phyloP scores from a whole-genome alignment of 64 coral and sea anemone genomes.

The Pocillopora damicornis region DNA sequence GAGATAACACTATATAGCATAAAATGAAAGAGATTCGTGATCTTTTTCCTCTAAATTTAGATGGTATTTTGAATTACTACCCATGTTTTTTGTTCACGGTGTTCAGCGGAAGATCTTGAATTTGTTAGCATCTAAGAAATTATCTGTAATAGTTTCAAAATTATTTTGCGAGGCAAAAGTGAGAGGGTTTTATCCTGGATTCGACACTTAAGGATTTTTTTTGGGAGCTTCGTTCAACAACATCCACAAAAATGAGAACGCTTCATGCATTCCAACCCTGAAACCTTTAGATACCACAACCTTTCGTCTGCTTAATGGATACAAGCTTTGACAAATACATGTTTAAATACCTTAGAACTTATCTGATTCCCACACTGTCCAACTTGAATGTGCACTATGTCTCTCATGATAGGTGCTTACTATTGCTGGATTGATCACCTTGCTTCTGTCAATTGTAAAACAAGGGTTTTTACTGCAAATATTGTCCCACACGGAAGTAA shows the following conservation, averaged over 20 bases:
- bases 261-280: background rate
- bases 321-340: background rate
- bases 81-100: no score
- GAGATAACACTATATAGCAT: background rate
- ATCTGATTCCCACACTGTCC: constrained; percentile 93
- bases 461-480: background rate
- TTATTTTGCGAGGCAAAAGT: no score
- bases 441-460: background rate
- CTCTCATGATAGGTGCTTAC: constrained; percentile 48
- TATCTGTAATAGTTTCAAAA: no score
- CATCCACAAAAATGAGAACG: background rate
- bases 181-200: no score
- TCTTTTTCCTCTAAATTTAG: no score
- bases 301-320: background rate
- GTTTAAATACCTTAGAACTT: constrained; percentile 67
- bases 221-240: background rate
- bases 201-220: no score
- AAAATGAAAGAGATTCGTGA: no score
- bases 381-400: constrained; percentile 91
- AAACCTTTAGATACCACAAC: background rate
- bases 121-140: no score
- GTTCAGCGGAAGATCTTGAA: no score
- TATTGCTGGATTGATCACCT: constrained; percentile 1
- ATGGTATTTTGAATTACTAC: no score
- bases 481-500: background rate